Conservation (phyloP, 2,797 vertebrate genomes). For the Rachycentron canadum region DNA sequence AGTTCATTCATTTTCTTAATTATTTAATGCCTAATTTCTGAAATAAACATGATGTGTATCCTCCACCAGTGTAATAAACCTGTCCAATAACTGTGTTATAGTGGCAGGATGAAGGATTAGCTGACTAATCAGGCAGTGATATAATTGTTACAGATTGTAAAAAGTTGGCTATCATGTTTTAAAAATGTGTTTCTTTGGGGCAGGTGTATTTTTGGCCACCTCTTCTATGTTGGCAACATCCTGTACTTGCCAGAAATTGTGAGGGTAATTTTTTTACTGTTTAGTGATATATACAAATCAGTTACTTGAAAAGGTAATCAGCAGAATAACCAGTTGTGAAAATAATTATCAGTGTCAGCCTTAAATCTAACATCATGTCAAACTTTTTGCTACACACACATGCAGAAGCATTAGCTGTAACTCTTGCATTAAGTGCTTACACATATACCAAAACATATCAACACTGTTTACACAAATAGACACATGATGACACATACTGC, state of each 20-base stretch:
- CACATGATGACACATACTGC: constrained; percentile 12
- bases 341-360: not conserved
- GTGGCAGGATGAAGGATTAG: not conserved
- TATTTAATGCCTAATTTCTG: too few species aligned
- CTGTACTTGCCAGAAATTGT: not conserved
- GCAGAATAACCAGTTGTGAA: not conserved
- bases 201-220: too few species aligned
- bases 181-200: not conserved
- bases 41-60: not conserved
- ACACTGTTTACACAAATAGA: not conserved
- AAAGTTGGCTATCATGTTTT: not conserved
- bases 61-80: not conserved
- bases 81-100: too few species aligned
- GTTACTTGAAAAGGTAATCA: not conserved
- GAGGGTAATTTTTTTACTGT: not conserved
- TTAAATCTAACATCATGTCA: not conserved
- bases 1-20: too few species aligned
- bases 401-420: not conserved
- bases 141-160: too few species aligned
- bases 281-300: not conserved
- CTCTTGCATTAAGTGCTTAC: not conserved
- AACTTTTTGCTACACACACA: not conserved
- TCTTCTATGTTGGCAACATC: not conserved
- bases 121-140: not conserved
- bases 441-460: constrained; percentile 1